Conservation (phyloP, 1,140 invertebrate species). For the Nixonia krombeini region DNA sequence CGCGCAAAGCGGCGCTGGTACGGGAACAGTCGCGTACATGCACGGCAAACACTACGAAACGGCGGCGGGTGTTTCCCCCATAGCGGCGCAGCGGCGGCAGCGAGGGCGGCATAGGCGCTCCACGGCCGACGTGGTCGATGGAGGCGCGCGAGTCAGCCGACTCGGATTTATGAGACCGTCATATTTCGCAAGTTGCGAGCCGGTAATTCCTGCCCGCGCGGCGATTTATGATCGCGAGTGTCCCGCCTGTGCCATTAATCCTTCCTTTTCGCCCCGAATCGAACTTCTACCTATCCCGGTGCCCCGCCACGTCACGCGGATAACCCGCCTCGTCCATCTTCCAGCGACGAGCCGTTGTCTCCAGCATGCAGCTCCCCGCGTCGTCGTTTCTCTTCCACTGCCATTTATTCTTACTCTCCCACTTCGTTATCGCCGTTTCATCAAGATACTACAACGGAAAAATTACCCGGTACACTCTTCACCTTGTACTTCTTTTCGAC, state of each 20-base stretch:
- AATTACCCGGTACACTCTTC: no score
- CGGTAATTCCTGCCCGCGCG: constrained; percentile 68
- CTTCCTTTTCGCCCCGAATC: constrained; percentile 67
- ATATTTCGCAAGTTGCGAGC: constrained; percentile 71
- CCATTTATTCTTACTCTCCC: constrained; percentile 15
- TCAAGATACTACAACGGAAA: no score
- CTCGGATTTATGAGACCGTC: constrained; percentile 70
- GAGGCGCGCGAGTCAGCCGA: constrained; percentile 53
- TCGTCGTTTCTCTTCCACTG: constrained; percentile 36
- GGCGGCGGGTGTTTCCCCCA: constrained; percentile 1
- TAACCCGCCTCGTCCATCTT: constrained; percentile 46
- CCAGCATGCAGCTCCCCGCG: constrained; percentile 34
- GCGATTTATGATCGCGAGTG: constrained; percentile 70
- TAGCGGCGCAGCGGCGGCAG: not conserved
- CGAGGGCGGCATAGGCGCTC: not conserved
- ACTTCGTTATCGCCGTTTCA: not conserved
- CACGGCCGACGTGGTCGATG: constrained; percentile 30
- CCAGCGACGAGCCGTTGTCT: constrained; percentile 45
- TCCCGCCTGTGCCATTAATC: constrained; percentile 70
- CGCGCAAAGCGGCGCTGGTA: not conserved
- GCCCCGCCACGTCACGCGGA: constrained; percentile 40
- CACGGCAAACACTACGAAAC: constrained; percentile 1
- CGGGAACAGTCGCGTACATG: not conserved
- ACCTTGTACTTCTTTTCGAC: no score
- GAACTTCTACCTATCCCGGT: constrained; percentile 63